Base-by-base conservation (phyloP, 2,888 invertebrate species). In the Hybos culiciformis region DNA sequence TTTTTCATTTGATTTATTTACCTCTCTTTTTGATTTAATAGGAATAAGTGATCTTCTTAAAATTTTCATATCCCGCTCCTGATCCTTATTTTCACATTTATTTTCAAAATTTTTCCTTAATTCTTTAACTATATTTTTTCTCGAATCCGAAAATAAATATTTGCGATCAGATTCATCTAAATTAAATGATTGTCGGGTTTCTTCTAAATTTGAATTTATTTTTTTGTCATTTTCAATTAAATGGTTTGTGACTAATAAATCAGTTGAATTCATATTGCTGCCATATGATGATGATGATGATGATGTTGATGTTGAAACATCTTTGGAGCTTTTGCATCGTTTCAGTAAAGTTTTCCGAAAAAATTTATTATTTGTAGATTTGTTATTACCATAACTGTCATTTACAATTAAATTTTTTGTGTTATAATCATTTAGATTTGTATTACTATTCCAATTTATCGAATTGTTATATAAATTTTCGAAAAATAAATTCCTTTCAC, bases 41-140 rank as follows among this genome's bases (percentile, higher is more conserved):
- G 24, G 24, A n/a, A 38, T 38, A 29, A 12, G 4, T 20, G 23
- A 23, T 33, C 19, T 14, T 36, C 29, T 14, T 29, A n/a, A n/a
- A 5, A n/a, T 29, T 29, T 29, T 12, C 12, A 2, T 26, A n/a
- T 23, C 23, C n/a, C n/a, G n/a, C 12, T 15, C 21, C 3, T 19
- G 12, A 33, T 33, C 21, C 12, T n/a, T 29, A 29, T 29, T 29
- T n/a, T 6, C 29, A 29, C n/a, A n/a, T 12, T 36, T 19, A 12
- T 21, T 48, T 47, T 50, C 50, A 33, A 50, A 50, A 43, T 49
- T 50, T 38, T 50, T 50, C 6, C 50, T 46, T 37, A 50, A 34
- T 39, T 50, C 50, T 33, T 49, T 48, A 17, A 50, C 50, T 9
- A 46, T 45, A 43, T 44, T 49, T 31, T 47, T 45, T 8, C 46